A percentile compares a stretch with the other conserved stretches of the same genome.
These are phyloP conservation scores for Cyrtodaria siliqua DNA, from an alignment of 2,888 invertebrate species.

Conservation along the genomic window DNA sequence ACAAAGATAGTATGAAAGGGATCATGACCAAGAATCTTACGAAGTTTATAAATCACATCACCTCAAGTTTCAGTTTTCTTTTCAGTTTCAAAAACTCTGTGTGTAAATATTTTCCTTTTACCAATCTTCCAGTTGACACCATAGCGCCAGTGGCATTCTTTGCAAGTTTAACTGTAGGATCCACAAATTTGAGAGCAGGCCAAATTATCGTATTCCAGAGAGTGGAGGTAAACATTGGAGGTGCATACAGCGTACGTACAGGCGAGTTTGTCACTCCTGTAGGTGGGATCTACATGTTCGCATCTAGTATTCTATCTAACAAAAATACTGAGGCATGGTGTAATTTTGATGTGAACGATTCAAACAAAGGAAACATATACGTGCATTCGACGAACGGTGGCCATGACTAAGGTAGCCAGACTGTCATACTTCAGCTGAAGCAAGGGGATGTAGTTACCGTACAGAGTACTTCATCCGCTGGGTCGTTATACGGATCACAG, in stretches of 20 bases:
- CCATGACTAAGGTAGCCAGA: slow-evolving; percentile 29
- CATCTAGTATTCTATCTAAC: slow-evolving; percentile 8
- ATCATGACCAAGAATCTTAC: no score
- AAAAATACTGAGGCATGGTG: slow-evolving; percentile 25
- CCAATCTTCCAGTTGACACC: neutral
- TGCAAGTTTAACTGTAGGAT: neutral
- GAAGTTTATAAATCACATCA: no score
- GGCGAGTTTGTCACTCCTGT: slow-evolving; percentile 2
- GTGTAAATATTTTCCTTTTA: no score
- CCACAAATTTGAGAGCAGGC: neutral
- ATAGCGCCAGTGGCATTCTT: slow-evolving; percentile 11
- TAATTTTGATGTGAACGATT: slow-evolving; percentile 24
- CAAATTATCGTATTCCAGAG: slow-evolving; percentile 32
- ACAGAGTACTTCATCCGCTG: neutral
- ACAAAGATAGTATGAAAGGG: no score
- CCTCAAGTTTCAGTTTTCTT: no score
- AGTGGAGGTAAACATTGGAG: slow-evolving; percentile 12
- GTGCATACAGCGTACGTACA: neutral
- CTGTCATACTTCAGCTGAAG: slow-evolving; percentile 16
- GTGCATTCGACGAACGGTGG: slow-evolving; percentile 25
- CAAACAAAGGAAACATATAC: neutral
- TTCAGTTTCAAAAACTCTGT: no score
- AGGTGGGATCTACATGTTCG: slow-evolving; percentile 15
- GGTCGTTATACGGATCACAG: slow-evolving; percentile 7
- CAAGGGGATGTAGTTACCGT: slow-evolving; percentile 30